Conservation (phyloP, 2,113 vertebrate species). For the Cyanoliseus patagonus region DNA sequence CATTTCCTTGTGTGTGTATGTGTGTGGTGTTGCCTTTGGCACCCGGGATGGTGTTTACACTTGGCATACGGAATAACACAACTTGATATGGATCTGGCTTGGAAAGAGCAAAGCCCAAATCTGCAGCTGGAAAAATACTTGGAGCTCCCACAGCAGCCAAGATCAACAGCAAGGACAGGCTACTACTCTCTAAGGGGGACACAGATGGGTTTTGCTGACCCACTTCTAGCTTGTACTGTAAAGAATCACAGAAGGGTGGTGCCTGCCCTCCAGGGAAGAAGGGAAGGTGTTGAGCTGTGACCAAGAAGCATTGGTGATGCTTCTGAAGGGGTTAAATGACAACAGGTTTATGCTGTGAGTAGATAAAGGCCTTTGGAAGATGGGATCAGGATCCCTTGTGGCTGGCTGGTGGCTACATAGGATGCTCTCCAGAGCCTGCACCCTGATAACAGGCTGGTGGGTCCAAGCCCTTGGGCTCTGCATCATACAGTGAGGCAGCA, state of each 20-base stretch:
- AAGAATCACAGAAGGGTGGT: not conserved
- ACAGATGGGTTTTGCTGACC: not conserved
- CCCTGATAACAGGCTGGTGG: not conserved
- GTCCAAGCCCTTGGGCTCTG: not conserved
- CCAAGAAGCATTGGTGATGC: rapidly evolving
- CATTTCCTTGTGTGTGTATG: not conserved
- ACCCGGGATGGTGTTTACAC: not conserved
- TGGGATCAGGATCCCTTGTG: not conserved
- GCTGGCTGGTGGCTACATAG: not conserved
- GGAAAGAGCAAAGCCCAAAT: not conserved
- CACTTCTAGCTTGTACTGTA: not conserved
- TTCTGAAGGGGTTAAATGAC: not conserved
- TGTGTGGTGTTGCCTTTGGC: conserved; percentile 12
- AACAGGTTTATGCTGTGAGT: not conserved
- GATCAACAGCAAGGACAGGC: conserved; percentile 20
- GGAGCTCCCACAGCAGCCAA: not conserved
- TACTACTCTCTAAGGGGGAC: not conserved
- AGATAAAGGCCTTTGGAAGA: not conserved
- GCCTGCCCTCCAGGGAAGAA: not conserved
- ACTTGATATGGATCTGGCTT: not conserved
- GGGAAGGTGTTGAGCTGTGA: not conserved
- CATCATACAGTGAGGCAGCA: rapidly evolving
- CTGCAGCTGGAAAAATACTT: conserved; percentile 65
- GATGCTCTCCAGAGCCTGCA: not conserved
- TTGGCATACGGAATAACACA: not conserved